Conservation (phyloP, 2,113 vertebrate species). For the Penelope pileata region DNA sequence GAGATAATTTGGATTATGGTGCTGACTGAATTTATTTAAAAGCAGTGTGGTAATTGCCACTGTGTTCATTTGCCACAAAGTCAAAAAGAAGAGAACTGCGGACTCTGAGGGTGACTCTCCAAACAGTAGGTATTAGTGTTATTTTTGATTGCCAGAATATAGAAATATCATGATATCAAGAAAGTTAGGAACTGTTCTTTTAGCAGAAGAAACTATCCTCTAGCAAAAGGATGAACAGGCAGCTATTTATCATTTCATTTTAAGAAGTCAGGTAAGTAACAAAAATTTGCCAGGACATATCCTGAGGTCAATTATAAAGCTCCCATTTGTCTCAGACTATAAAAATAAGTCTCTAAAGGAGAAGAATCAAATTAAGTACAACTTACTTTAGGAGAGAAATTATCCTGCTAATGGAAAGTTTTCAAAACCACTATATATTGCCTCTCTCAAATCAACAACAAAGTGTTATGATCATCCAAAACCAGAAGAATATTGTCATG, state of each 20-base stretch:
- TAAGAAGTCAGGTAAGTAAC: background rate
- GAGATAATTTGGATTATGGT: background rate
- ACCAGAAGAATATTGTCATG: background rate
- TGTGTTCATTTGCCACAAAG: background rate
- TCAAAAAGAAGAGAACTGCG: background rate
- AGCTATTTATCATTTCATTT: background rate
- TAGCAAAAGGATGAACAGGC: background rate
- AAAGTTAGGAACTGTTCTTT: background rate
- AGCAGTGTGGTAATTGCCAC: background rate
- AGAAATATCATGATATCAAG: background rate
- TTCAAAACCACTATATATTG: background rate
- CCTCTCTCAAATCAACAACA: background rate
- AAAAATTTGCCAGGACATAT: background rate
- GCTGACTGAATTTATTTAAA: background rate
- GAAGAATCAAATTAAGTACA: slow-evolving; percentile 1
- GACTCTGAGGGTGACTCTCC: background rate
- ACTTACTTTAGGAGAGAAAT: background rate
- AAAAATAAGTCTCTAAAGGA: background rate
- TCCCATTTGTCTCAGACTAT: background rate
- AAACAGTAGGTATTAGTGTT: background rate
- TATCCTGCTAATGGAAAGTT: background rate
- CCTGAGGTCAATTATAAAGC: background rate
- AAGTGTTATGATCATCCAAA: background rate
- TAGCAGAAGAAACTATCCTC: background rate
- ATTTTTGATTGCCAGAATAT: background rate